phyloP scores from a whole-genome alignment of 2,888 invertebrate species.

The Tinea trinotella region DNA sequence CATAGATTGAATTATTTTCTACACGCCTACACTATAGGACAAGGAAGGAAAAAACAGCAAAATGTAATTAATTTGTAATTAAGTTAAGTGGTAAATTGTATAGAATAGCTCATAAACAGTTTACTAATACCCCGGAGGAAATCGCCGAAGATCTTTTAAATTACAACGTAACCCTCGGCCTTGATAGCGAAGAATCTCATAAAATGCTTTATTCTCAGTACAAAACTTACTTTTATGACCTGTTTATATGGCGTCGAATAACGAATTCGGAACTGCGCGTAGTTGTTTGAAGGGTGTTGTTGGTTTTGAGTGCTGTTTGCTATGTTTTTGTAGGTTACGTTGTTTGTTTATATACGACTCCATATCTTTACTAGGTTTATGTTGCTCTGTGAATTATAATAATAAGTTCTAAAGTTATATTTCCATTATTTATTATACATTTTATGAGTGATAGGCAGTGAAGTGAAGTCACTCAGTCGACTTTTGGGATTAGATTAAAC shows the following conservation, averaged over 20 bases:
- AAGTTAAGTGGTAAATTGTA: background rate
- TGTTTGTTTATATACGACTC: background rate
- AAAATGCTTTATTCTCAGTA: slow-evolving; percentile 46
- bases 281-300: slow-evolving; percentile 12
- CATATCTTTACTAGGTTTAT: background rate
- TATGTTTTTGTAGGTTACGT: background rate
- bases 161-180: slow-evolving; percentile 15
- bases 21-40: no score
- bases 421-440: no score
- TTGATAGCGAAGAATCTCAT: slow-evolving; percentile 16
- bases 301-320: background rate
- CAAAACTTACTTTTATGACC: slow-evolving; percentile 58
- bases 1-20: no score
- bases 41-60: background rate
- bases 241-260: slow-evolving; percentile 50
- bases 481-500: no score
- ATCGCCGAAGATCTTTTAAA: slow-evolving; percentile 9
- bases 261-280: slow-evolving; percentile 30
- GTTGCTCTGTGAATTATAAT: no score
- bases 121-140: slow-evolving; percentile 15
- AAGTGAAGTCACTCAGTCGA: no score
- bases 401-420: no score
- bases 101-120: slow-evolving; percentile 7
- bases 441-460: no score
- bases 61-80: background rate